These are phyloP conservation scores for Lagorchestes hirsutus DNA, from an alignment of 2,797 vertebrate genomes.

Conservation along the genomic window DNA sequence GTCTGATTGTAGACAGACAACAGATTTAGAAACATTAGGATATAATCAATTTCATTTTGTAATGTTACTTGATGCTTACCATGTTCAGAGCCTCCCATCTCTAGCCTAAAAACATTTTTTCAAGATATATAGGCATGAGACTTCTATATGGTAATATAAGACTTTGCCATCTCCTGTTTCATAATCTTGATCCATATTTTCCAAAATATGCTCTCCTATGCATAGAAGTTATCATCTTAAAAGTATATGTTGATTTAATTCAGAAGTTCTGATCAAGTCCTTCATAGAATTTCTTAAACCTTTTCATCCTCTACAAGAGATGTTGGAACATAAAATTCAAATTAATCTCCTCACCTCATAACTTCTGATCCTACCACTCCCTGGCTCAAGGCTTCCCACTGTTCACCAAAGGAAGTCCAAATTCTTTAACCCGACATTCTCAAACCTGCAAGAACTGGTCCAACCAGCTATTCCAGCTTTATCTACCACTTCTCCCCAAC, in stretches of 20 bases:
- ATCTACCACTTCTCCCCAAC: background rate
- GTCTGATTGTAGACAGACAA: background rate
- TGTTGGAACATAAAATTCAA: background rate
- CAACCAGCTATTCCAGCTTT: background rate
- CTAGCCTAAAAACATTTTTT: background rate
- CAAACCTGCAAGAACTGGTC: background rate
- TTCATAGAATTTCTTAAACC: background rate
- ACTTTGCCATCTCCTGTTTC: no score
- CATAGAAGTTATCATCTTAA: no score
- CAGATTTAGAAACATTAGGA: background rate
- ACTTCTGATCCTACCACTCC: background rate
- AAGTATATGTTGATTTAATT: no score
- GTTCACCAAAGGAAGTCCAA: background rate
- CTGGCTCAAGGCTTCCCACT: background rate
- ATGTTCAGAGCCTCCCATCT: background rate
- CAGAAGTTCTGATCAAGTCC: no score
- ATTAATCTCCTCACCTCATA: background rate
- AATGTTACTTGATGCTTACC: background rate
- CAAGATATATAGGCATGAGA: no score
- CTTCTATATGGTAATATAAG: no score
- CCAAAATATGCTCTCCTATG: no score
- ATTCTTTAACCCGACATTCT: background rate
- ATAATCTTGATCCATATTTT: no score
- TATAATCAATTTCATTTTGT: background rate
- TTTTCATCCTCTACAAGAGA: background rate